Evolutionary conservation across 2,888 invertebrate species (phyloP).

Genomic region (Adineta ricciae): DNA sequence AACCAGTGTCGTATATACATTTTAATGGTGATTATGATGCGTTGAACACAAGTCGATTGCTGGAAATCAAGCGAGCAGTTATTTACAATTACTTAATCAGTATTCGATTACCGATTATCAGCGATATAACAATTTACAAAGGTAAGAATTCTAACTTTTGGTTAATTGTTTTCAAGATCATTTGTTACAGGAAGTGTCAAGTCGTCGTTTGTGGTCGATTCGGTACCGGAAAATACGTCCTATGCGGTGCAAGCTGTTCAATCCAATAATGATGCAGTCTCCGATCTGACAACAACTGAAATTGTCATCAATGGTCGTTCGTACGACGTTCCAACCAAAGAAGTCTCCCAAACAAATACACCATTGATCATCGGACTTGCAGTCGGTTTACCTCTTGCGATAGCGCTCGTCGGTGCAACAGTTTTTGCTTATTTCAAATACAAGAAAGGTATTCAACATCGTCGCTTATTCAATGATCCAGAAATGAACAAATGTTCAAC

Average conservation of each 20-base stretch:
- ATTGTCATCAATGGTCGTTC: rapidly evolving
- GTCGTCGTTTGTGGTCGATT: neutral
- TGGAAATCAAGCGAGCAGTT: neutral
- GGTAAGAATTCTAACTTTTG: too few species aligned
- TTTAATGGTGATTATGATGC: neutral
- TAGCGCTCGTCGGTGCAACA: neutral
- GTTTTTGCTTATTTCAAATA: neutral
- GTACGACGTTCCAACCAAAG: neutral
- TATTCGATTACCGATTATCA: neutral
- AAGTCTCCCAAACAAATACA: neutral
- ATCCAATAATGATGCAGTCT: neutral
- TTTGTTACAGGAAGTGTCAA: neutral
- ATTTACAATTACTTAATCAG: neutral
- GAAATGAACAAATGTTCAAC: neutral
- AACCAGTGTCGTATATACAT: neutral
- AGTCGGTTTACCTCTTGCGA: neutral
- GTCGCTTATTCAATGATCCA: neutral
- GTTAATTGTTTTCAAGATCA: too few species aligned
- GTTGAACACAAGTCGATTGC: too few species aligned
- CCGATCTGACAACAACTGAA: neutral
- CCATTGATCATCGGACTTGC: neutral
- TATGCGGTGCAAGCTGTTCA: neutral
- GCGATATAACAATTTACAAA: neutral
- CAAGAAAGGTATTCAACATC: neutral
- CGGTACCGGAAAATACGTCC: neutral